Conservation (phyloP, 2,797 vertebrate species). For the Garrulus glandarius region DNA sequence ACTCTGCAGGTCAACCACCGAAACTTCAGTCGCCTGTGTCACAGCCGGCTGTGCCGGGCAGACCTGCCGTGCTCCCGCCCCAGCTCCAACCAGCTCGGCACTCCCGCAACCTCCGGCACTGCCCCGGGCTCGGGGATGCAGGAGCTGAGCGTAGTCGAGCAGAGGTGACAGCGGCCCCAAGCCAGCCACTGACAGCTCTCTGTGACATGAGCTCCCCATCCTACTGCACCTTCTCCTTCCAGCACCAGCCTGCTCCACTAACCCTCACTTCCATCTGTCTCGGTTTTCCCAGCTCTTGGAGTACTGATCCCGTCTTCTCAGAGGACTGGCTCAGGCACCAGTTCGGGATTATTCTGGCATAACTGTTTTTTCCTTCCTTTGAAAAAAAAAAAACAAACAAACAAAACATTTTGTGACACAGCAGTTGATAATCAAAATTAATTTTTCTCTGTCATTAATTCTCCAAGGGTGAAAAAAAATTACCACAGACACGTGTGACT, state of each 20-base stretch:
- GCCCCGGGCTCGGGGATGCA: not conserved
- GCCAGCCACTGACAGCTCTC: not conserved
- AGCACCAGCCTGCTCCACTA: not conserved
- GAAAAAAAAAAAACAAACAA: not conserved
- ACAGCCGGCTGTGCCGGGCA: rapidly evolving
- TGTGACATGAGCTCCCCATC: rapidly evolving
- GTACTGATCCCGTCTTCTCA: not conserved
- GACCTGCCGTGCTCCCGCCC: rapidly evolving
- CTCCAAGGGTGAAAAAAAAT: not conserved
- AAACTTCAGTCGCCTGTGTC: not conserved
- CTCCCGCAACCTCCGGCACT: rapidly evolving
- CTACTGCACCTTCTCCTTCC: not conserved
- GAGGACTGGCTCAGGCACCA: not conserved
- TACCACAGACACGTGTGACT: rapidly evolving
- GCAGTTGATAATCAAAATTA: not conserved
- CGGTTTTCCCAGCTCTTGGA: not conserved
- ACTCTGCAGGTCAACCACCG: rapidly evolving
- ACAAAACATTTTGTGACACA: not conserved
- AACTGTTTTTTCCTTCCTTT: not conserved
- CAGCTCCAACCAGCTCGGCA: rapidly evolving
- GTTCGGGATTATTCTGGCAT: not conserved
- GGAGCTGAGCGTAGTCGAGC: not conserved
- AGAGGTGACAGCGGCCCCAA: not conserved
- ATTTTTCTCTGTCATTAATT: not conserved
- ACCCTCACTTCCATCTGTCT: not conserved